A percentile compares a stretch with the other conserved stretches of the same genome.
phyloP scores from a whole-genome alignment of 2,888 invertebrate genomes.

The Hecatera dysodea region DNA sequence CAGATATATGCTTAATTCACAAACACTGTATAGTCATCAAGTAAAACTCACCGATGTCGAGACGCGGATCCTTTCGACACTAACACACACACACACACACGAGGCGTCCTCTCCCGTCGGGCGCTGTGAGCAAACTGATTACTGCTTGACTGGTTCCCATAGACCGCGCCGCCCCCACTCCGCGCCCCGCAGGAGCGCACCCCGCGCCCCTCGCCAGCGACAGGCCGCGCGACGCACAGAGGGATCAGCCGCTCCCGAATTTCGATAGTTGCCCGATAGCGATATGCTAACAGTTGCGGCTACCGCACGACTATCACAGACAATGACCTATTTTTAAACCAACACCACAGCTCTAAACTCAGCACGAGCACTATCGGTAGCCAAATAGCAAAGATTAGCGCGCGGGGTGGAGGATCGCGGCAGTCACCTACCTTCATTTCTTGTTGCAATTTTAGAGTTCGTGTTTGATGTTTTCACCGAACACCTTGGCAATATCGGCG shows the following conservation, averaged over 20 bases:
- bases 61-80: slow-evolving; percentile 52
- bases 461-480: too few species aligned
- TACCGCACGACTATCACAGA: neutral
- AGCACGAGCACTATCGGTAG: too few species aligned
- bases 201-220: slow-evolving; percentile 2
- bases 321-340: too few species aligned
- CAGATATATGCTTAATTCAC: slow-evolving; percentile 13
- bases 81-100: slow-evolving; percentile 40
- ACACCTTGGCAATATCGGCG: too few species aligned
- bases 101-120: slow-evolving; percentile 32
- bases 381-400: too few species aligned
- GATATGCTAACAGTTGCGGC: neutral
- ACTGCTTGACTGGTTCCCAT: neutral
- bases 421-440: too few species aligned
- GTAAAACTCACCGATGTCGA: slow-evolving; percentile 63
- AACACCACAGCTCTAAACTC: too few species aligned
- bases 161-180: neutral
- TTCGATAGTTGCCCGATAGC: slow-evolving; percentile 29
- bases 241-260: slow-evolving; percentile 57
- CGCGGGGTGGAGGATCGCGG: too few species aligned
- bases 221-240: slow-evolving; percentile 49
- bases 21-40: slow-evolving; percentile 37
- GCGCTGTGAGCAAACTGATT: slow-evolving; percentile 53
- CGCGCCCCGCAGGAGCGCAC: neutral
- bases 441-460: too few species aligned